phyloP scores from a whole-genome alignment of 2,797 vertebrate species.

The Silurus lanzhouensis region DNA sequence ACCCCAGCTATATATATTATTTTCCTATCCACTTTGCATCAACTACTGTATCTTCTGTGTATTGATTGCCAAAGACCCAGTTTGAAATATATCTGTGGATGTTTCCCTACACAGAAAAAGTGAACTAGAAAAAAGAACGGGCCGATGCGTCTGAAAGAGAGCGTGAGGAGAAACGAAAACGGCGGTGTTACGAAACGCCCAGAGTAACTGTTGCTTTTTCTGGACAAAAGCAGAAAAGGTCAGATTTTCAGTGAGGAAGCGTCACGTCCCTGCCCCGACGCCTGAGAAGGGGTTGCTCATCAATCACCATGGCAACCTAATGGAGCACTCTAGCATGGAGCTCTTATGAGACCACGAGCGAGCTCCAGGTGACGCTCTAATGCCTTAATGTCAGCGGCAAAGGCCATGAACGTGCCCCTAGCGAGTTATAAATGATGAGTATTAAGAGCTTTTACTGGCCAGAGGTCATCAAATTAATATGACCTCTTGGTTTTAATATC shows the following conservation, averaged over 20 bases:
- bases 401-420: slow-evolving; percentile 24
- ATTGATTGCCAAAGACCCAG: slow-evolving; percentile 23
- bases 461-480: slow-evolving; percentile 37
- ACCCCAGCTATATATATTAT: slow-evolving; percentile 64
- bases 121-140: not conserved
- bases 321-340: slow-evolving; percentile 56
- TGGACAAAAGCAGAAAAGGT: slow-evolving; percentile 45
- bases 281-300: slow-evolving; percentile 69
- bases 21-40: slow-evolving; percentile 51
- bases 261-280: slow-evolving; percentile 68
- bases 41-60: not conserved
- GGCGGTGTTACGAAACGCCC: slow-evolving; percentile 18
- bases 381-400: slow-evolving; percentile 44
- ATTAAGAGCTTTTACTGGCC: slow-evolving; percentile 37
- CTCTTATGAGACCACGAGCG: slow-evolving; percentile 31
- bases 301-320: slow-evolving; percentile 72
- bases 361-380: slow-evolving; percentile 51
- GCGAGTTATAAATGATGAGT: slow-evolving; percentile 36
- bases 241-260: slow-evolving; percentile 48
- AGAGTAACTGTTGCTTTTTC: slow-evolving; percentile 50
- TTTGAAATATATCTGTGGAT: slow-evolving; percentile 12
- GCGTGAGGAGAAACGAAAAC: not conserved
- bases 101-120: not conserved
- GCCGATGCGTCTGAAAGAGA: not conserved
- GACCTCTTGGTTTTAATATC: slow-evolving; percentile 25